These are phyloP conservation scores for Pagrus major DNA, from an alignment of 2,113 vertebrate species.

Conservation along the genomic window DNA sequence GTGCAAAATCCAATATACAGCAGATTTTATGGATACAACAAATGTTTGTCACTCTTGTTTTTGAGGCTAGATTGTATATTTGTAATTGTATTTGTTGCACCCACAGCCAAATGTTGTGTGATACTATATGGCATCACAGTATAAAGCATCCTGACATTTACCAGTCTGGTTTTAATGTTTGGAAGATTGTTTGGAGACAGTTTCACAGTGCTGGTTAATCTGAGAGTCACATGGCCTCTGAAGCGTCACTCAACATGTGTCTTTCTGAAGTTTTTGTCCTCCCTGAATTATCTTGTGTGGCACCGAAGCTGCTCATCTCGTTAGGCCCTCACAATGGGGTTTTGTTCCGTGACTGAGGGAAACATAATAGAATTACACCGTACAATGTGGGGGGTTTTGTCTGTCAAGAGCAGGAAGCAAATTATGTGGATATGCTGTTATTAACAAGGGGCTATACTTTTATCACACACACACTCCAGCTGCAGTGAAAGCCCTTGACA, in stretches of 20 bases:
- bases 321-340: slow-evolving; percentile 59
- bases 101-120: slow-evolving; percentile 36
- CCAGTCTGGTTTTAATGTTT: slow-evolving; percentile 29
- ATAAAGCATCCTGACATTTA: slow-evolving; percentile 76
- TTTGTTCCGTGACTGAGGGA: slow-evolving; percentile 70
- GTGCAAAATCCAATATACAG: slow-evolving; percentile 66
- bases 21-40: slow-evolving; percentile 74
- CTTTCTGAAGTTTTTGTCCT: slow-evolving; percentile 50
- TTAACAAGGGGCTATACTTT: slow-evolving; percentile 74
- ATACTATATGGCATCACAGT: slow-evolving; percentile 54
- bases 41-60: slow-evolving; percentile 60
- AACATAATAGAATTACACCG: slow-evolving; percentile 66
- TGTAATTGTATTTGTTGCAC: slow-evolving; percentile 59
- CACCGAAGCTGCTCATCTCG: slow-evolving; percentile 43
- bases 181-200: slow-evolving; percentile 34
- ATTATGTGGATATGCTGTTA: slow-evolving; percentile 70
- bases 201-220: slow-evolving; percentile 30
- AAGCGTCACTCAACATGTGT: slow-evolving; percentile 49
- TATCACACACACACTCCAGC: slow-evolving; percentile 63
- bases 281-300: slow-evolving; percentile 63
- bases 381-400: slow-evolving; percentile 67
- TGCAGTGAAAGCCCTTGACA: slow-evolving; percentile 70
- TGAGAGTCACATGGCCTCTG: slow-evolving; percentile 38
- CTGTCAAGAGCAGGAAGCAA: slow-evolving; percentile 70
- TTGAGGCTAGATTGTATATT: slow-evolving; percentile 69